These are phyloP conservation scores for Eurypyga helias DNA, from an alignment of 2,113 vertebrate genomes.

Conservation along the genomic window DNA sequence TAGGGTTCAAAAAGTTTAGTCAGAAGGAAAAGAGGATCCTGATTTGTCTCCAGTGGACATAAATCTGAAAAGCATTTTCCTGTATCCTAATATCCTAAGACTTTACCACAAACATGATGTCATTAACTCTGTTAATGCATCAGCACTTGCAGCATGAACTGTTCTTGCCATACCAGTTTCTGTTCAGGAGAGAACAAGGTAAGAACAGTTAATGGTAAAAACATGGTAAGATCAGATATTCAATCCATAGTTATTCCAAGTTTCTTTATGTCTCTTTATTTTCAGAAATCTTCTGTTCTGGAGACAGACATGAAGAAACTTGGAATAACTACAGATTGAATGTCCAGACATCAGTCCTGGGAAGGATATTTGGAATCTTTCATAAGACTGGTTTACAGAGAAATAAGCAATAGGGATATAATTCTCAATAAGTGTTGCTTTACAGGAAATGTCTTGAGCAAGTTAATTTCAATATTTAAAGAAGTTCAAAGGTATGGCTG, in stretches of 20 bases:
- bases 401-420: not conserved
- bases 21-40: not conserved
- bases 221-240: not conserved
- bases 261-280: not conserved
- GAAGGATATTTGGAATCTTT: not conserved
- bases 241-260: not conserved
- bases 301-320: not conserved
- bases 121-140: not conserved
- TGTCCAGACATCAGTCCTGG: not conserved
- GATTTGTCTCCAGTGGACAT: not conserved
- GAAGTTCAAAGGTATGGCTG: constrained; percentile 17
- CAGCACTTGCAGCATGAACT: not conserved
- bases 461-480: constrained; percentile 16
- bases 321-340: not conserved
- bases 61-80: not conserved
- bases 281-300: not conserved
- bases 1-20: not conserved
- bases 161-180: not conserved
- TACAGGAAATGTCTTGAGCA: not conserved
- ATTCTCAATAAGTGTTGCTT: not conserved
- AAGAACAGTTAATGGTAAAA: not conserved
- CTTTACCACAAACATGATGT: not conserved
- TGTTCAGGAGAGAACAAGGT: not conserved
- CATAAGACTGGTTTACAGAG: not conserved
- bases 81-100: not conserved